A percentile compares a stretch with the other conserved stretches of the same genome.
phyloP scores from a whole-genome alignment of 2,113 vertebrate species.

The Mola mola region DNA sequence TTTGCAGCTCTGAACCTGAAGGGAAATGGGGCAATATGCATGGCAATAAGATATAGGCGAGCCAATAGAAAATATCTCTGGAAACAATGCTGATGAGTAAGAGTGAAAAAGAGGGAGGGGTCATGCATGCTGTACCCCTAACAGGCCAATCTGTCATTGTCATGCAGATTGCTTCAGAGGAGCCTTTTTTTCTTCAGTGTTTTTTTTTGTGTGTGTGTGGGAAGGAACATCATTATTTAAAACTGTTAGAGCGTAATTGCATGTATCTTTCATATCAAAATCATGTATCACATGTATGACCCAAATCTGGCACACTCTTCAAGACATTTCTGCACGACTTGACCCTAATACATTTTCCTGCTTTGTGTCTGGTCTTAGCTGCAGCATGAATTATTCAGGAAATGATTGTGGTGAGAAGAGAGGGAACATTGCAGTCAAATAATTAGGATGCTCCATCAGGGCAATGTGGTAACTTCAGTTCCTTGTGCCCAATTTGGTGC shows the following conservation, averaged over 20 bases:
- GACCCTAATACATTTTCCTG: slow-evolving; percentile 74
- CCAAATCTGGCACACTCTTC: slow-evolving; percentile 54
- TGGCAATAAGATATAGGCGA: slow-evolving; percentile 19
- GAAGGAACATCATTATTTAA: slow-evolving; percentile 51
- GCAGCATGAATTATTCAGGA: slow-evolving; percentile 71
- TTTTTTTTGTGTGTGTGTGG: slow-evolving; percentile 32
- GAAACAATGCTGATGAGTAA: slow-evolving; percentile 52
- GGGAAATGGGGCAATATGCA: slow-evolving; percentile 9
- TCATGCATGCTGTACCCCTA: slow-evolving; percentile 43
- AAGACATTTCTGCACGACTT: slow-evolving; percentile 60
- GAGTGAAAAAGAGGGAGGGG: slow-evolving; percentile 35
- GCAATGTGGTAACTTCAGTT: slow-evolving; percentile 17
- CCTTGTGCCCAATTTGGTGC: neutral
- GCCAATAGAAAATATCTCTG: slow-evolving; percentile 41
- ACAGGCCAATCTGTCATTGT: slow-evolving; percentile 58
- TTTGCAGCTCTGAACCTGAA: slow-evolving; percentile 8
- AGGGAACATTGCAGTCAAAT: slow-evolving; percentile 49
- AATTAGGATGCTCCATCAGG: slow-evolving; percentile 20
- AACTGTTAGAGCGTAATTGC: slow-evolving; percentile 17
- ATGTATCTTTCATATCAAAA: slow-evolving; percentile 36
- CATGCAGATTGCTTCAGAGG: slow-evolving; percentile 65
- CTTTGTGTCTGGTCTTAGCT: slow-evolving; percentile 59
- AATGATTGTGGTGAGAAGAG: slow-evolving; percentile 65
- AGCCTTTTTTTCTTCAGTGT: slow-evolving; percentile 38
- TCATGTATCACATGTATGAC: slow-evolving; percentile 50